A percentile compares a stretch with the other conserved stretches of the same genome.
Evolutionary conservation across 2,113 vertebrate genomes (phyloP).

Genomic region (Aldabrachelys gigantea): DNA sequence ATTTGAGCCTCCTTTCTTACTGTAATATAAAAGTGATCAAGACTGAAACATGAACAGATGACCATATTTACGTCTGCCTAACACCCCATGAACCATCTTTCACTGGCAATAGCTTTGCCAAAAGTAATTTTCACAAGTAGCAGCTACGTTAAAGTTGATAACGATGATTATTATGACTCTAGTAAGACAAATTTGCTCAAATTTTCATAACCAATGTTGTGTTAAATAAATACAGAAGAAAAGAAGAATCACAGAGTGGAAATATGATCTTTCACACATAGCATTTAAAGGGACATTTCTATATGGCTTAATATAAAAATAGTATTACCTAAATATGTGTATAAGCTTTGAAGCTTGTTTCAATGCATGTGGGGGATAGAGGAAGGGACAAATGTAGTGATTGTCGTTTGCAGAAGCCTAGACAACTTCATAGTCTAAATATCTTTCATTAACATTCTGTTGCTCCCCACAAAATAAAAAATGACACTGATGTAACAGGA

Average conservation of each 20-base stretch:
- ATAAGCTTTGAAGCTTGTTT: neutral
- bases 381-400: neutral
- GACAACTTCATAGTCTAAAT: neutral
- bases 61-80: too few relatives aligned
- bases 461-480: too few relatives aligned
- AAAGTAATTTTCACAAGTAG: too few relatives aligned
- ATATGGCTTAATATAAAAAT: slow-evolving; percentile 1
- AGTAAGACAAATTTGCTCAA: too few relatives aligned
- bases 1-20: too few relatives aligned
- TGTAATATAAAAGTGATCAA: too few relatives aligned
- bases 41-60: too few relatives aligned
- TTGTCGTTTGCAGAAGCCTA: neutral
- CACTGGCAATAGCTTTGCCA: too few relatives aligned
- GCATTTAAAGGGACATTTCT: neutral
- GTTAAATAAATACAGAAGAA: neutral
- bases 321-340: neutral
- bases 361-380: neutral
- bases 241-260: neutral
- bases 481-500: too few relatives aligned
- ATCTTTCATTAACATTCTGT: neutral
- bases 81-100: too few relatives aligned
- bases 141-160: too few relatives aligned
- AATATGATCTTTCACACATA: neutral
- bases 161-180: too few relatives aligned
- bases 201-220: neutral